A percentile compares a stretch with the other conserved stretches of the same genome.
Conservation (phyloP, 2,797 vertebrate genomes). For the Agapornis canus region DNA sequence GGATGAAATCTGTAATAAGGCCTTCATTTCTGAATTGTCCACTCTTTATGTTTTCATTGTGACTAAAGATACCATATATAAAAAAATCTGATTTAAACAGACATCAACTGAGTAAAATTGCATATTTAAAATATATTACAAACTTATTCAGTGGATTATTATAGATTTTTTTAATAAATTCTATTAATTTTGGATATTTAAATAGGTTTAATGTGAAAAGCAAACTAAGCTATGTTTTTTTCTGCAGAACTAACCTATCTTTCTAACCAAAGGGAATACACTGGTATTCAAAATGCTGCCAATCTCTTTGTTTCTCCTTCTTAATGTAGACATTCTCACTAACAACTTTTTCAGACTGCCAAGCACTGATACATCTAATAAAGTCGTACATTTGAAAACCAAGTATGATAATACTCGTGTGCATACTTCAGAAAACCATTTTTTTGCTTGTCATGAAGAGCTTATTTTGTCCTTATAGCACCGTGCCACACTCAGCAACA, state of each 20-base stretch:
- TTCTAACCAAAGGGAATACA: conserved; percentile 39
- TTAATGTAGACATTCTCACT: not conserved
- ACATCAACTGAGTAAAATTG: conserved; percentile 40
- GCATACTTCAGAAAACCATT: not conserved
- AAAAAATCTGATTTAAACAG: not conserved
- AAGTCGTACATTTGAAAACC: conserved; percentile 37
- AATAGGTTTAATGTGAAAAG: not conserved
- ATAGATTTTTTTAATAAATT: not conserved
- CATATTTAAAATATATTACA: not conserved
- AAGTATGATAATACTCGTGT: not conserved
- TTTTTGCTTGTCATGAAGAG: not conserved
- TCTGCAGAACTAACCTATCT: not conserved
- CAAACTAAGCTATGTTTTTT: not conserved
- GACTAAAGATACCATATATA: not conserved
- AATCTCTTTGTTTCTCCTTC: not conserved
- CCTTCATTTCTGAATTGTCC: conserved; percentile 4
- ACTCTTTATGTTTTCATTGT: not conserved
- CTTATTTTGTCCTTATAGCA: not conserved
- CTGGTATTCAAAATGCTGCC: not conserved
- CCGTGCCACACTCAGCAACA: not conserved
- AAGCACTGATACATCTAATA: conserved; percentile 28
- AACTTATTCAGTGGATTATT: not conserved
- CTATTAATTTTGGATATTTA: not conserved
- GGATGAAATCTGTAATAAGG: conserved; percentile 6
- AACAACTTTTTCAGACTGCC: not conserved